These are phyloP conservation scores for Drosophila yooni DNA, from an alignment of 2,888 invertebrate genomes.

Conservation along the genomic window DNA sequence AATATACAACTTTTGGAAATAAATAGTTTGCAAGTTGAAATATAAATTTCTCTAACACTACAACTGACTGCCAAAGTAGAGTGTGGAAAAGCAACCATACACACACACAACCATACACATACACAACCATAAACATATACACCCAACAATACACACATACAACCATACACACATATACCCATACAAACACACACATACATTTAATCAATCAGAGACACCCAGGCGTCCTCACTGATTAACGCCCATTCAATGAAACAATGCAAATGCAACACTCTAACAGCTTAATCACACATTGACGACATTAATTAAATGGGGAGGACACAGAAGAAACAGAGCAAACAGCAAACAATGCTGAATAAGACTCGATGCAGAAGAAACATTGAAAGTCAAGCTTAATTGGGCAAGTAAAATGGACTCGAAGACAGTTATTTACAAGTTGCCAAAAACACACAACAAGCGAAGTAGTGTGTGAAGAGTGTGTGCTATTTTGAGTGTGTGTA, in stretches of 20 bases:
- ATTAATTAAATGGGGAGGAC: conserved; percentile 45
- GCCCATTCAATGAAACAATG: background rate
- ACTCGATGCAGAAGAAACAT: background rate
- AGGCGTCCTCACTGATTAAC: background rate
- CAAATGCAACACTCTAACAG: background rate
- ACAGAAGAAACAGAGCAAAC: background rate
- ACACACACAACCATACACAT: background rate
- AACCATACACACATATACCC: background rate
- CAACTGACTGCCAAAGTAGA: background rate
- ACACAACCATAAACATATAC: too few relatives aligned
- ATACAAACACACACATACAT: background rate
- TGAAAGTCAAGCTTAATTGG: conserved; percentile 12
- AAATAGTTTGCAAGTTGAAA: background rate
- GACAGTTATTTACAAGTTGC: conserved; percentile 43
- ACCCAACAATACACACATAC: rapidly evolving
- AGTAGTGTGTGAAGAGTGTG: conserved; percentile 9
- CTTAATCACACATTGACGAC: conserved; percentile 35
- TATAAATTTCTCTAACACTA: background rate
- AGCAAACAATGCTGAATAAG: conserved; percentile 5
- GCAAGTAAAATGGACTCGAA: conserved; percentile 32
- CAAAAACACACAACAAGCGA: conserved; percentile 34
- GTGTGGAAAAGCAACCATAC: background rate
- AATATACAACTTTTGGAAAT: too few relatives aligned
- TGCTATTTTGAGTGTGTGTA: conserved; percentile 5
- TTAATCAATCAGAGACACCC: background rate